Evolutionary conservation across 2,888 invertebrate genomes (phyloP), one percentile per base, ranked within the genome.

Genomic region (Chloroclysta siterata): DNA sequence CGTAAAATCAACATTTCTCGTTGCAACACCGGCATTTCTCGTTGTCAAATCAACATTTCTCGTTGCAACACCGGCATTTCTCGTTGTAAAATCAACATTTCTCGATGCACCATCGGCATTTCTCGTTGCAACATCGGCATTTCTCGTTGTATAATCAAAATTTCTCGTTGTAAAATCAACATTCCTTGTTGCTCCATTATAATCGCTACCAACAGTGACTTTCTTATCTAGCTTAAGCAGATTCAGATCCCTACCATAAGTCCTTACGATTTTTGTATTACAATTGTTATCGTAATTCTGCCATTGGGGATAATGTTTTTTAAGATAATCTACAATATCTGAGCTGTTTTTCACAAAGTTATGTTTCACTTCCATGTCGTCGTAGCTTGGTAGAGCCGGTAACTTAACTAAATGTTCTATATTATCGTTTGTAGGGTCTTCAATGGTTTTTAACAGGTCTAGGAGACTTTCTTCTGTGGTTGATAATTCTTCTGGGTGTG

Each of bases 281-380:
- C 28, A 8, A 7, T 22, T 22, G 22, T 50, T 65, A 2, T 73
- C 66, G 46, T 64, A 74, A 0, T 60, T 5, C 4, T 72, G 67
- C 84, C 84, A 86, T 1, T 71, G 68, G 0, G 70, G 55, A 41
- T 71, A 87, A 69, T 88, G 80, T 36, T 79, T 78, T 41, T 78
- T 82, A 33, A 88, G 64, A 55, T 87, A 87, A 0, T 76, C 65
- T 0, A 83, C 41, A 0, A 86, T 72, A 0, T 81, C 75, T 0
- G 75, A 71, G 0, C 69, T 68, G 0, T 72, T 70, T 63, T 84
- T 86, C 0, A 68, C n/a, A 70, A 74, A 64, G 29, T 64, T 60
- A 8, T 53, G 41, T 48, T 47, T 55, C 0, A 15, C 4, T 33
- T 55, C 47, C 13, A 13, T 15, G 13, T 47, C 39, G 5, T 55